Evolutionary conservation across 53 echinoderm and acorn worm species (phyloP).

Genomic region (Holothuria leucospilota): DNA sequence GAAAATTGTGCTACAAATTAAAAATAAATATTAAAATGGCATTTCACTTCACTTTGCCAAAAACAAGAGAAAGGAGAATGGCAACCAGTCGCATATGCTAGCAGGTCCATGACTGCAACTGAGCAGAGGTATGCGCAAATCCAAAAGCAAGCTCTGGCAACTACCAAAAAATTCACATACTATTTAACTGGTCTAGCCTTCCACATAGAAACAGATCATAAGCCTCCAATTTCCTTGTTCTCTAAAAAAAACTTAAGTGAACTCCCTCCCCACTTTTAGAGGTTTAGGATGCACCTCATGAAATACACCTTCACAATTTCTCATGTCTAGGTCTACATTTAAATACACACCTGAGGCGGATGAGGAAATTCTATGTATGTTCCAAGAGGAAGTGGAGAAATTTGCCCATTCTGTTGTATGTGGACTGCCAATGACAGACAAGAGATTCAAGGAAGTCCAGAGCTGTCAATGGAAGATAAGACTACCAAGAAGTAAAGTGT

Average conservation of each 20-base stretch:
- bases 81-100: constrained; percentile 62
- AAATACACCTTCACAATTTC: constrained; percentile 42
- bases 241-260: constrained; percentile 42
- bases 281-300: constrained; percentile 69
- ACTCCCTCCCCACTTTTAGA: constrained; percentile 56
- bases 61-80: constrained; percentile 38
- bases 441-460: constrained; percentile 47
- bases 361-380: neutral
- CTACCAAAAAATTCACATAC: constrained; percentile 54
- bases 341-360: neutral
- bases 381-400: neutral
- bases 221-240: constrained; percentile 56
- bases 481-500: constrained; percentile 40
- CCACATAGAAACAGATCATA: constrained; percentile 70
- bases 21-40: too few species aligned
- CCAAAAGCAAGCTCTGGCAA: constrained; percentile 61
- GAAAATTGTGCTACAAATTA: too few species aligned
- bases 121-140: constrained; percentile 72
- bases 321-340: constrained; percentile 64
- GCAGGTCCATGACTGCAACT: constrained; percentile 56
- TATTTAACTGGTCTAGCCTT: constrained; percentile 64
- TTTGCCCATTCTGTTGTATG: constrained; percentile 19
- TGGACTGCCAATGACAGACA: constrained; percentile 51
- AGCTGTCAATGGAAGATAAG: constrained; percentile 50
- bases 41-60: neutral